phyloP scores from a whole-genome alignment of 2,113 vertebrate genomes.

The Labeo rohita region DNA sequence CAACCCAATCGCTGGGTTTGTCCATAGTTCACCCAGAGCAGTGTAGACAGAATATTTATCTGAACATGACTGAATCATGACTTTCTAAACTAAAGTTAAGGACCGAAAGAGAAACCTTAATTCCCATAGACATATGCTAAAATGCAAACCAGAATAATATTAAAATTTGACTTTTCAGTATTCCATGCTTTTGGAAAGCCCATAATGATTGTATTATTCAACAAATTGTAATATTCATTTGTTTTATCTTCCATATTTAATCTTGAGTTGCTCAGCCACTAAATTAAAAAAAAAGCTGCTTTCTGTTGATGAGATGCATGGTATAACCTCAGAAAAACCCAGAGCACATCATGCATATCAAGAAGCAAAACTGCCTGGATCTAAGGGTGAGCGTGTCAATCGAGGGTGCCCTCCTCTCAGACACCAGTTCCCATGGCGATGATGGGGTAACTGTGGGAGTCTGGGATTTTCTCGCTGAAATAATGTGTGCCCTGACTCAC shows the following conservation, averaged over 20 bases:
- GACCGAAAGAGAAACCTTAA: no score
- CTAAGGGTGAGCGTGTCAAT: not conserved
- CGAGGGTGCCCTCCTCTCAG: slow-evolving; percentile 15
- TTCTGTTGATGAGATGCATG: not conserved
- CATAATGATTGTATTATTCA: not conserved
- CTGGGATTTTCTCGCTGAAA: not conserved
- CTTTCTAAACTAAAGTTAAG: not conserved
- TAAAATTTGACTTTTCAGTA: not conserved
- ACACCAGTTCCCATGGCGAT: slow-evolving; percentile 39
- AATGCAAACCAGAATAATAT: not conserved
- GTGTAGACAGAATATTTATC: no score
- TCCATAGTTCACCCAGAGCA: no score
- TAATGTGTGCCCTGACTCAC: not conserved
- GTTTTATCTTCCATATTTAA: not conserved
- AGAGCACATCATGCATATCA: slow-evolving; percentile 8
- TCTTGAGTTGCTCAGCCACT: not conserved
- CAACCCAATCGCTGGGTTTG: no score
- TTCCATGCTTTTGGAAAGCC: not conserved
- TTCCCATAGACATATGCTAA: not conserved
- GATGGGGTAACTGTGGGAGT: slow-evolving; percentile 16
- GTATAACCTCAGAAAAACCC: not conserved
- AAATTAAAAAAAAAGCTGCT: not conserved
- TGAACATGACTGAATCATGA: not conserved
- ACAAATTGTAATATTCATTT: not conserved
- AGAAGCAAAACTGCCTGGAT: slow-evolving; percentile 20